These are phyloP conservation scores for Stegostoma tigrinum DNA, from an alignment of 2,113 vertebrate species.

Conservation along the genomic window DNA sequence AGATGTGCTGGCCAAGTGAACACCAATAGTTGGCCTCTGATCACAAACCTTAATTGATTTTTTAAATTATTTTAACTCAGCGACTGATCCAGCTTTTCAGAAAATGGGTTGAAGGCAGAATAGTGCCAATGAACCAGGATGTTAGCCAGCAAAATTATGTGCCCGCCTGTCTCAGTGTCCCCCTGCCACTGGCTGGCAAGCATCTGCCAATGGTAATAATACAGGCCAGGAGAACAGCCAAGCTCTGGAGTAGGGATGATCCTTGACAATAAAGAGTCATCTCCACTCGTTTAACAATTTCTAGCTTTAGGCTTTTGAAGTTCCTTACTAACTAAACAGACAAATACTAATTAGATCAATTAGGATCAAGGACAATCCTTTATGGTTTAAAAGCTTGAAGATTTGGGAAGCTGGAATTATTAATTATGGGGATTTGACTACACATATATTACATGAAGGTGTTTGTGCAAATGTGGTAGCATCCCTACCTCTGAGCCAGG, in stretches of 20 bases:
- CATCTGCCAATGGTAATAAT: background rate
- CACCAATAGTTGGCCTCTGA: background rate
- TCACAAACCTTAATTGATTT: no score
- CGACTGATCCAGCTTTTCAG: no score
- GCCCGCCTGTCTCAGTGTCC: no score
- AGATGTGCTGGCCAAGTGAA: background rate
- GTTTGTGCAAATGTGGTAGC: no score
- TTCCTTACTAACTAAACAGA: background rate
- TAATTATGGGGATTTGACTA: background rate
- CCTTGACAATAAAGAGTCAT: background rate
- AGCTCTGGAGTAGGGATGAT: background rate
- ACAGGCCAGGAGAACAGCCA: background rate
- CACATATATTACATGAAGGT: no score
- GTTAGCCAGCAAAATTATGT: no score
- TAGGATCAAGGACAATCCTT: background rate
- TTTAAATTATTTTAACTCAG: no score
- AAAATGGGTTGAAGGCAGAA: no score
- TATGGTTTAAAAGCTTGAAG: background rate
- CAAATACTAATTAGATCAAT: background rate
- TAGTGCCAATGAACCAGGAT: no score
- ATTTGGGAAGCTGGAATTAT: background rate
- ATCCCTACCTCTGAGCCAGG: no score
- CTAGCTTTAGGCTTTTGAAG: background rate
- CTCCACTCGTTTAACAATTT: background rate
- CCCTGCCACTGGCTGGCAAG: no score